phyloP scores from a whole-genome alignment of 2,113 vertebrate species.

The Mesocricetus auratus region DNA sequence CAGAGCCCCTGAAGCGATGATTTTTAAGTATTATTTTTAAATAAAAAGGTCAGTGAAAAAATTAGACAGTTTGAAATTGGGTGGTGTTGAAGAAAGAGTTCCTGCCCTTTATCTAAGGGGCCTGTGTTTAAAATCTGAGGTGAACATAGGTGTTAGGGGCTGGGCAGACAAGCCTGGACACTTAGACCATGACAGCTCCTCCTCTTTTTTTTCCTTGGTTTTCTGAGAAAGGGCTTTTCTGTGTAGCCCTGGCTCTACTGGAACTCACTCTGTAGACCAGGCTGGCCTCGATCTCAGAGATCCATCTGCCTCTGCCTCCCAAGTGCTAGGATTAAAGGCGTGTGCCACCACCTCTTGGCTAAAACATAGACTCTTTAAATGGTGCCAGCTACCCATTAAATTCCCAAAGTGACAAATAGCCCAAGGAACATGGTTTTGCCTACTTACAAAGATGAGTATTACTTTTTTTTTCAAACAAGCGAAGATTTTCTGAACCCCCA shows the following conservation, averaged over 20 bases:
- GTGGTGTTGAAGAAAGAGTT: slow-evolving; percentile 36
- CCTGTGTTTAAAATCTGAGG: background rate
- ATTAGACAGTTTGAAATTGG: slow-evolving; percentile 34
- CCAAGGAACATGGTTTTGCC: background rate
- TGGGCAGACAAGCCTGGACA: slow-evolving; percentile 36
- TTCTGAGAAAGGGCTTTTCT: background rate
- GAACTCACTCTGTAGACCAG: background rate
- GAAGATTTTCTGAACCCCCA: slow-evolving; percentile 9
- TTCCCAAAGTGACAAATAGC: slow-evolving; percentile 31
- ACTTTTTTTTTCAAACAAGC: background rate
- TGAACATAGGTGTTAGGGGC: background rate
- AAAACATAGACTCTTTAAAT: slow-evolving; percentile 28
- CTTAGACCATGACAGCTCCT: background rate
- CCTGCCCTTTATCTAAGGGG: background rate
- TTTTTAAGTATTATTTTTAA: slow-evolving; percentile 55
- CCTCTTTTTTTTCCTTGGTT: background rate
- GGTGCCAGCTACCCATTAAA: background rate
- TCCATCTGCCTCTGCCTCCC: background rate
- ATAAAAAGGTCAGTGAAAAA: slow-evolving; percentile 32
- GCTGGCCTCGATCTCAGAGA: background rate
- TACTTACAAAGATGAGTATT: slow-evolving; percentile 26
- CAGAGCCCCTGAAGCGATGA: background rate
- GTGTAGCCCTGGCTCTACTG: background rate
- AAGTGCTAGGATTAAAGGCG: background rate
- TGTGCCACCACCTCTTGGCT: background rate